Base-by-base conservation (phyloP, 2,113 vertebrate species). In the Monopterus albus region DNA sequence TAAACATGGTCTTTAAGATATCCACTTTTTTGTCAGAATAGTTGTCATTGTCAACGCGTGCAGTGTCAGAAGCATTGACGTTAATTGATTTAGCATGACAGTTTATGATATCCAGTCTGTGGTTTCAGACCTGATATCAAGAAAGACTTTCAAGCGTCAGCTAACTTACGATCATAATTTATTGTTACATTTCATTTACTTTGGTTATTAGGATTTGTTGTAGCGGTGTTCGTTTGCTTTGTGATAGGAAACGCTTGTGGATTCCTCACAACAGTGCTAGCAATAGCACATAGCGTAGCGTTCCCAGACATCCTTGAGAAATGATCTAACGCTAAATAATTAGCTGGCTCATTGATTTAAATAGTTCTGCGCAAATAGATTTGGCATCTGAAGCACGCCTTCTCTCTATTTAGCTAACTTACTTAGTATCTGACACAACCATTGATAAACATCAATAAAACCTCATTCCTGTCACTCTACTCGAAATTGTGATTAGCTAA, bases 51-150 rank as follows among this genome's bases (percentile, higher is more conserved):
- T 17, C 38, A n/a, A 56, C 8, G n/a, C n/a, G n/a, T n/a, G n/a
- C n/a, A n/a, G n/a, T n/a, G n/a, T n/a, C n/a, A n/a, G 20, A 29
- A 38, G 38, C 9, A 25, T 2, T 47, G 17, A 40, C 15, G 14
- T 14, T 35, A 28, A 69, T 33, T 65, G n/a, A 51, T n/a, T 63
- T 63, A 74, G 62, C 76, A 20, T 73, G 17, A 20, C 43, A 72
- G 40, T 73, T 39, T 18, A 2, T 53, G 17, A 50, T 26, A 57
- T 26, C 7, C 31, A n/a, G 1, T 33, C 21, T 10, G 21, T 45
- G 36, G 25, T 46, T 28, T 62, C 11, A 4, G 17, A 38, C 31
- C n/a, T 45, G 17, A 55, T 69, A 20, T 42, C 52, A 2, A 45
- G 20, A 71, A 14, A n/a, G n/a, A n/a, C n/a, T n/a, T n/a, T n/a